Evolutionary conservation across 2,113 vertebrate genomes (phyloP).

Genomic region (Sylvilagus bachmani): DNA sequence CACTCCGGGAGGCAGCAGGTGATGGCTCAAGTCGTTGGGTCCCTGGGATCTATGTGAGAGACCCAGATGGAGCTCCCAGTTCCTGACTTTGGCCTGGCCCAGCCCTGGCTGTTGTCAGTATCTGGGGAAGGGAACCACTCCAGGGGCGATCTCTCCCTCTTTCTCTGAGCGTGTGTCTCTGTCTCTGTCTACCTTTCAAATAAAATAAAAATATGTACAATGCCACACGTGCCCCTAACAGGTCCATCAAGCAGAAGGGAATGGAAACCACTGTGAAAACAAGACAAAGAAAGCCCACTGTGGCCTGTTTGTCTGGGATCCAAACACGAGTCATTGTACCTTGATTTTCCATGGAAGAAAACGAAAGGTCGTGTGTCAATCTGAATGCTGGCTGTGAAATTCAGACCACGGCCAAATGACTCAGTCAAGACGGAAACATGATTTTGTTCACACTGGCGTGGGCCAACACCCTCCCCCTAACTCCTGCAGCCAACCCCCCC

Average conservation of each 20-base stretch:
- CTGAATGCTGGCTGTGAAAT: constrained; percentile 23
- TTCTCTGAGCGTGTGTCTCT: too few relatives aligned
- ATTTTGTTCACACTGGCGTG: neutral
- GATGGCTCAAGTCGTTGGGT: too few relatives aligned
- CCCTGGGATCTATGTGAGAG: too few relatives aligned
- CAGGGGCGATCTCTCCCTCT: too few relatives aligned
- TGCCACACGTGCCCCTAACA: neutral
- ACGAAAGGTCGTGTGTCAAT: neutral
- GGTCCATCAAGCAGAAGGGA: neutral
- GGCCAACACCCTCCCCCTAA: neutral
- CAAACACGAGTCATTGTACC: neutral
- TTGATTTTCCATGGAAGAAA: neutral
- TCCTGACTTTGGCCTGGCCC: too few relatives aligned
- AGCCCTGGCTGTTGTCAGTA: too few relatives aligned
- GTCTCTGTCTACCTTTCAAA: too few relatives aligned
- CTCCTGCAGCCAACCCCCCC: too few relatives aligned
- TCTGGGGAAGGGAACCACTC: too few relatives aligned
- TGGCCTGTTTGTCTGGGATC: neutral
- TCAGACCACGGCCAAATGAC: constrained; percentile 10
- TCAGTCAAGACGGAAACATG: constrained; percentile 30
- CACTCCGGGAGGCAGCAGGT: too few relatives aligned
- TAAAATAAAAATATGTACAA: too few relatives aligned
- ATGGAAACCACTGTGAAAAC: neutral
- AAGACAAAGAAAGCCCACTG: neutral
- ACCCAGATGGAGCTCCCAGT: too few relatives aligned